Evolutionary conservation across 2,113 vertebrate genomes (phyloP).

Genomic region (Callospermophilus lateralis): DNA sequence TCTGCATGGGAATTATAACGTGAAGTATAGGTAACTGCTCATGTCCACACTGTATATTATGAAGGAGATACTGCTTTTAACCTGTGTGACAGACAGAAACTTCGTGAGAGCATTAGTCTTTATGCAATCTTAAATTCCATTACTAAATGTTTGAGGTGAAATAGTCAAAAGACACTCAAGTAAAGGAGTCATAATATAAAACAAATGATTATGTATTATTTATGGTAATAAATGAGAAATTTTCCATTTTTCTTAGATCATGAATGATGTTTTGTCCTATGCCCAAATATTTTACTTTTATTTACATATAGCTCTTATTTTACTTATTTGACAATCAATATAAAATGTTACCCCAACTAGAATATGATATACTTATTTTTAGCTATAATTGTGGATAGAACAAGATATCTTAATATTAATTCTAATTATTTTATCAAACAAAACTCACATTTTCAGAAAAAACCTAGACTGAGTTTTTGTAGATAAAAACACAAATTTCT

Average conservation of each 20-base stretch:
- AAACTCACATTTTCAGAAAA: neutral
- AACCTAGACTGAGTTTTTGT: neutral
- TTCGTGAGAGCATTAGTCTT: neutral
- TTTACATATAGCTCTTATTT: neutral
- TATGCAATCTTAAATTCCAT: neutral
- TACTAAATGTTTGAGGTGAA: neutral
- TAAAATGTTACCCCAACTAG: neutral
- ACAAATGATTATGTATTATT: neutral
- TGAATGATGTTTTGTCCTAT: neutral
- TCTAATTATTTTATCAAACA: slow-evolving; percentile 44
- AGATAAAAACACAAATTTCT: slow-evolving; percentile 37
- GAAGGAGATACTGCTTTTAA: neutral
- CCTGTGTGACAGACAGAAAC: neutral
- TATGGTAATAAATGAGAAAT: neutral
- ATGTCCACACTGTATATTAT: neutral
- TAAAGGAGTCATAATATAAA: neutral
- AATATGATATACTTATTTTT: neutral
- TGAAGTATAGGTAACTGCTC: neutral
- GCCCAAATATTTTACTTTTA: slow-evolving; percentile 14
- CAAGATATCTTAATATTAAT: slow-evolving; percentile 23
- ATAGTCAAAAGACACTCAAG: neutral
- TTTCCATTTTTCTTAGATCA: slow-evolving; percentile 12
- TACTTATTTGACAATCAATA: neutral
- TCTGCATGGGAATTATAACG: neutral
- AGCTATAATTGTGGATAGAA: neutral